A percentile compares a stretch with the other conserved stretches of the same genome.
These are phyloP conservation scores for Probaryconus sp. DNA, from an alignment of 1,140 invertebrate species.

Conservation along the genomic window DNA sequence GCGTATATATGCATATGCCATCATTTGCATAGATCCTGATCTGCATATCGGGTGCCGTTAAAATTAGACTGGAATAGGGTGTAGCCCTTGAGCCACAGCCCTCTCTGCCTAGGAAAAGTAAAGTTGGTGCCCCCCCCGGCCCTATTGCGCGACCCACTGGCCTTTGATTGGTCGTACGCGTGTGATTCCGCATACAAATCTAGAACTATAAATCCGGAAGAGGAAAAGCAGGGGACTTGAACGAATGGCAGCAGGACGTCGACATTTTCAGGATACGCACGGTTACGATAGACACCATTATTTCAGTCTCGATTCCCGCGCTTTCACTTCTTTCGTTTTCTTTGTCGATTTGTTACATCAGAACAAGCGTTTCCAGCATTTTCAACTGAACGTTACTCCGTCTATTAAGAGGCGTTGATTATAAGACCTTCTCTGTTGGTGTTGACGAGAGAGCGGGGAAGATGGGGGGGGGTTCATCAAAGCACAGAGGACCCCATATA, in stretches of 20 bases:
- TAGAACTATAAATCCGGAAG: constrained; percentile 42
- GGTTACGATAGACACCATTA: constrained; percentile 50
- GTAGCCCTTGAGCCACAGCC: constrained; percentile 52
- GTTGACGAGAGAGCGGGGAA: too few relatives aligned
- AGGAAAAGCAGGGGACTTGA: constrained; percentile 50
- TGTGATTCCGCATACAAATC: constrained; percentile 36
- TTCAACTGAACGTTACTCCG: too few relatives aligned
- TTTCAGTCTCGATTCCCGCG: constrained; percentile 49
- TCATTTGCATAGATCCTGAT: constrained; percentile 76
- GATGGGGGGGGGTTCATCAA: constrained; percentile 15
- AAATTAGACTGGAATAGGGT: constrained; percentile 71
- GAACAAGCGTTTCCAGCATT: not conserved
- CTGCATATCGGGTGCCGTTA: constrained; percentile 77
- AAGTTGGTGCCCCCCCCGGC: constrained; percentile 56
- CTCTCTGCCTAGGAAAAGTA: constrained; percentile 38
- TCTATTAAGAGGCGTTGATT: too few relatives aligned
- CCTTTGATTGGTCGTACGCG: constrained; percentile 54
- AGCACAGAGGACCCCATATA: constrained; percentile 1
- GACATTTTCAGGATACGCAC: constrained; percentile 44
- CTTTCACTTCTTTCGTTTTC: constrained; percentile 46
- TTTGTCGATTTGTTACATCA: constrained; percentile 34
- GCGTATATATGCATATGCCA: constrained; percentile 42
- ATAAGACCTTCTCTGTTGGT: too few relatives aligned
- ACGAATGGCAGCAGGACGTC: constrained; percentile 50
- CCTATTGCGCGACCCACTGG: not conserved